These are phyloP conservation scores for Scrobipalpa atriplicella DNA, from an alignment of 2,888 invertebrate genomes.

Conservation along the genomic window DNA sequence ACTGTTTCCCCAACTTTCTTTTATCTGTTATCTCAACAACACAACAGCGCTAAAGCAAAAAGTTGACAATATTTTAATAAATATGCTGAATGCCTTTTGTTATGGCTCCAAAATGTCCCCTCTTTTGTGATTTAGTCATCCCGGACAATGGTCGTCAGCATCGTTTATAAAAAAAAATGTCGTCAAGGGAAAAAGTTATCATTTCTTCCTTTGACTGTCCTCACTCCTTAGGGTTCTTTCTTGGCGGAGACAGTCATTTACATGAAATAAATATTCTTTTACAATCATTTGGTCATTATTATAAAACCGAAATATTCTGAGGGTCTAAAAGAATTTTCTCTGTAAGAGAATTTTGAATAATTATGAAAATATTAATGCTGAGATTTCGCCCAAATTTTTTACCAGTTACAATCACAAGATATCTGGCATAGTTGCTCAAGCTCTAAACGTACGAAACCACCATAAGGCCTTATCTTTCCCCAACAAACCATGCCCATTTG, in stretches of 20 bases:
- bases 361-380: too few relatives aligned
- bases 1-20: constrained; percentile 11
- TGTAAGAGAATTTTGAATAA: too few relatives aligned
- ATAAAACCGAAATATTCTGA: neutral
- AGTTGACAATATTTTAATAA: constrained; percentile 71
- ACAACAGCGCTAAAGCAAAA: constrained; percentile 42
- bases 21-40: constrained; percentile 17
- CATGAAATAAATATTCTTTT: constrained; percentile 51
- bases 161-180: constrained; percentile 57
- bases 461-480: constrained; percentile 33
- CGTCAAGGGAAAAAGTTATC: constrained; percentile 50
- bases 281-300: constrained; percentile 22
- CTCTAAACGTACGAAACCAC: constrained; percentile 21
- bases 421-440: neutral
- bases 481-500: constrained; percentile 41
- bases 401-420: neutral
- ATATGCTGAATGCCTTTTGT: constrained; percentile 66
- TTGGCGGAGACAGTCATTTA: constrained; percentile 49
- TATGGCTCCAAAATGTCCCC: constrained; percentile 50
- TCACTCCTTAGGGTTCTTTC: constrained; percentile 48
- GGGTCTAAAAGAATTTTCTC: too few relatives aligned
- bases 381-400: neutral
- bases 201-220: constrained; percentile 48
- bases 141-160: constrained; percentile 62
- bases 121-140: constrained; percentile 63